phyloP scores from a whole-genome alignment of 2,888 invertebrate species.

The Colletes collaris region DNA sequence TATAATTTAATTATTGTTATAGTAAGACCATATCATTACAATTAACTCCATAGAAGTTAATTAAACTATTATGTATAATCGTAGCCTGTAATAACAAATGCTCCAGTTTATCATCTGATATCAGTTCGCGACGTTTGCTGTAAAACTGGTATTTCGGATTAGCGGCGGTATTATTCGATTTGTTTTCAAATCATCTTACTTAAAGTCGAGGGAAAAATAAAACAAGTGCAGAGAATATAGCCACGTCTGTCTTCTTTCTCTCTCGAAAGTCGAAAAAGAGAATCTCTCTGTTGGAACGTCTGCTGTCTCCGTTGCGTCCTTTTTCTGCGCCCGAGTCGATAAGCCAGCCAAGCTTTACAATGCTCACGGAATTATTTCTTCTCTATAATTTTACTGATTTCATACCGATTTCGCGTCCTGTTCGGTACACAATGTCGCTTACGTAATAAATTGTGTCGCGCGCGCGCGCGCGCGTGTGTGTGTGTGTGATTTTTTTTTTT shows the following conservation, averaged over 20 bases:
- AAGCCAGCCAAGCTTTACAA: neutral
- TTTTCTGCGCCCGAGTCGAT: neutral
- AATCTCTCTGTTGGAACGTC: neutral
- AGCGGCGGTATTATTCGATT: conserved; percentile 59
- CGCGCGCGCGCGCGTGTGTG: neutral
- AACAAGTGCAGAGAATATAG: conserved; percentile 35
- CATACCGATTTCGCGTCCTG: conserved; percentile 13
- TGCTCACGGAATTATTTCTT: conserved; percentile 1
- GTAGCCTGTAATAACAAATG: conserved; percentile 63
- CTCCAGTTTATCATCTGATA: conserved; percentile 64
- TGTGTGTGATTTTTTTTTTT: no score
- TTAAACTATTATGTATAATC: conserved; percentile 71
- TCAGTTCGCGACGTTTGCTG: conserved; percentile 63
- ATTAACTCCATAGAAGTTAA: conserved; percentile 75
- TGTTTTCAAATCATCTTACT: conserved; percentile 58
- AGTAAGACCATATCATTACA: conserved; percentile 78
- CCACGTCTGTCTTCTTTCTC: neutral
- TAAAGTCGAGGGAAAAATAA: conserved; percentile 43
- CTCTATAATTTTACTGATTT: conserved; percentile 37
- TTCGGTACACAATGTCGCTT: conserved; percentile 34
- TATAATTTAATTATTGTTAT: conserved; percentile 77
- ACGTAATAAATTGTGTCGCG: conserved; percentile 42
- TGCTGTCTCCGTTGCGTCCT: neutral
- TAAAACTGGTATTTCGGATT: conserved; percentile 61
- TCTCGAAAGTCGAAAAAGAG: neutral